phyloP scores from a whole-genome alignment of 2,888 invertebrate species.

The Agapostemon virescens region DNA sequence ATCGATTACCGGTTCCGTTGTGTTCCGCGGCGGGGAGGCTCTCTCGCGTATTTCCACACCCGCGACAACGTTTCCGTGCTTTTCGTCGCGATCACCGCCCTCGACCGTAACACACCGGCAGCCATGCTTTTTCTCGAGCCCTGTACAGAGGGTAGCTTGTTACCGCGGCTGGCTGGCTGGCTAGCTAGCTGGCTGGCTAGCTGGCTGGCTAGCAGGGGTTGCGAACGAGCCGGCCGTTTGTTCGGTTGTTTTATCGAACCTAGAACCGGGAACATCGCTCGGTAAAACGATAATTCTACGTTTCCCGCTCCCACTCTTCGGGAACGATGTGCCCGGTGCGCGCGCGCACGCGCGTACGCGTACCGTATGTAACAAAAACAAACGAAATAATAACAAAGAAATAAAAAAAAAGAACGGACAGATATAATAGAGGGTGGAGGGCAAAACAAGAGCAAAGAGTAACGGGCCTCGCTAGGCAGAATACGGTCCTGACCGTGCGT shows the following conservation, averaged over 20 bases:
- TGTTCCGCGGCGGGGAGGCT: conserved; percentile 53
- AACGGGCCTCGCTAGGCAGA: conserved; percentile 58
- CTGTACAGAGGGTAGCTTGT: neutral
- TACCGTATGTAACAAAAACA: conserved; percentile 37
- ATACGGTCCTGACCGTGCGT: conserved; percentile 67
- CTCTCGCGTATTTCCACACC: conserved; percentile 38
- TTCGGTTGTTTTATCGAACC: conserved; percentile 1
- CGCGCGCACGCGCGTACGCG: too few species aligned
- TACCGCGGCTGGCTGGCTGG: neutral
- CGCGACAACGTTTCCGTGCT: neutral
- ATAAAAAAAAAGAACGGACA: conserved; percentile 18
- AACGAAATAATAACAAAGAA: neutral
- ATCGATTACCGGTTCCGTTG: conserved; percentile 58
- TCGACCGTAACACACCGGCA: neutral
- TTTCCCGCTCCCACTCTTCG: neutral
- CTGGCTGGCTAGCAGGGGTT: neutral
- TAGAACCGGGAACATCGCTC: conserved; percentile 8
- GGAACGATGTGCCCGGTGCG: conserved; percentile 38
- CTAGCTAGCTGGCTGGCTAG: neutral
- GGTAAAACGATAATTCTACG: conserved; percentile 21
- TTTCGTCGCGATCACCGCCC: neutral
- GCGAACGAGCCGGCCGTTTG: neutral
- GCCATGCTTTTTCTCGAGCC: neutral
- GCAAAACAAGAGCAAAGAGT: conserved; percentile 54
- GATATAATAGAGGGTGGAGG: conserved; percentile 37